Base-by-base conservation (phyloP, 2,113 vertebrate genomes). In the Mesoclemmys tuberculata region DNA sequence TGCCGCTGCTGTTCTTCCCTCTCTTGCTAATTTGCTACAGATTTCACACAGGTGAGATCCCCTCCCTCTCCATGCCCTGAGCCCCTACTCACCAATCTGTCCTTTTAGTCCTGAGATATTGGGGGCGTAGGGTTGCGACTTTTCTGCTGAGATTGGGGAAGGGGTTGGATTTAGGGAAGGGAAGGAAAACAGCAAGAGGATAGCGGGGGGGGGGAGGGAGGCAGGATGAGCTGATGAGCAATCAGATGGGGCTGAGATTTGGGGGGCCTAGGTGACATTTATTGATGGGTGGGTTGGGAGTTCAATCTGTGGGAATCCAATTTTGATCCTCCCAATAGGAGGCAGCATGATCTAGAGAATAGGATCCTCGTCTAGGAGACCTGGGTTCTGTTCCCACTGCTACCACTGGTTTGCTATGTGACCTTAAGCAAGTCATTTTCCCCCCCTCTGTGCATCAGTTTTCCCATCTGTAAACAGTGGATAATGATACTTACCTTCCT, bases 111-210 rank as follows among this genome's bases (percentile, higher is more conserved):
- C 35, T 0, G 0, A 88, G 71, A 80, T 2, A 2, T 7, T 31
- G 38, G 27, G n/a, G 29, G 2, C 0, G 0, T 0, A 8, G 52
- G 58, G 27, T 84, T 8, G 18, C 10, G 52, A 68, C 11, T 5
- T 13, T 0, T 0, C 54, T 11, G 0, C 29, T 80, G 77, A 56
- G 87, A 92, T 21, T 51, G 26, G 75, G 49, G 38, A 83, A 29
- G 80, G 79, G 52, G 13, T 2, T 18, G 7, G 0, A 10, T 46
- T 51, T 48, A 71, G 10, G 13, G 18, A 81, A 71, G 46, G 41
- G 12, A 54, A 29, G 29, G 18, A 22, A 35, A 61, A 29, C 56
- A 64, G 14, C 31, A 52, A 54, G n/a, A 58, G 48, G 52, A 38
- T 56, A n/a, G n/a, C 21, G 8, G 64, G 64, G 58, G 2, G 2